These are phyloP conservation scores for Drosophila robusta DNA, from an alignment of 2,888 invertebrate species.

Conservation along the genomic window DNA sequence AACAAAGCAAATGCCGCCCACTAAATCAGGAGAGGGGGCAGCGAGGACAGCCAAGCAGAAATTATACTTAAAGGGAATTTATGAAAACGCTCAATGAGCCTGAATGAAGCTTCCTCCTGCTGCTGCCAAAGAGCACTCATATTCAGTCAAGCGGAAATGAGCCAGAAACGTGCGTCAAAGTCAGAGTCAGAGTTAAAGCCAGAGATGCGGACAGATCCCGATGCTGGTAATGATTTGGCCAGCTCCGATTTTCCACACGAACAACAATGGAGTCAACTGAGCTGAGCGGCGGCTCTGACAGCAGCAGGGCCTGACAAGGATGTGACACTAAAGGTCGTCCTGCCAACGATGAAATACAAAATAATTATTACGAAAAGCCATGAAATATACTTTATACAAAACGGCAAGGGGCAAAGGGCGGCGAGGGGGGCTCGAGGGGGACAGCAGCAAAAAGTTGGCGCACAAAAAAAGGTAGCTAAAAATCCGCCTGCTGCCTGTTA, in stretches of 20 bases:
- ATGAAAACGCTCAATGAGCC: slow-evolving; percentile 81
- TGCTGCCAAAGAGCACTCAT: slow-evolving; percentile 54
- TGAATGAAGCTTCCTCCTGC: slow-evolving; percentile 48
- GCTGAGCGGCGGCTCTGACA: slow-evolving; percentile 55
- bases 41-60: slow-evolving; percentile 39
- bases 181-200: slow-evolving; percentile 14
- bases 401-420: not conserved
- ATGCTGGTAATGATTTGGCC: slow-evolving; percentile 61
- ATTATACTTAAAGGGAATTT: slow-evolving; percentile 71
- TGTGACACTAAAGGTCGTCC: slow-evolving; percentile 76
- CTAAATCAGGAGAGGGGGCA: slow-evolving; percentile 2
- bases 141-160: slow-evolving; percentile 75
- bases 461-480: slow-evolving; percentile 42
- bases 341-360: slow-evolving; percentile 74
- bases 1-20: slow-evolving; percentile 58
- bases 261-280: slow-evolving; percentile 55
- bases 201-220: slow-evolving; percentile 8
- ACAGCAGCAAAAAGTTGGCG: slow-evolving; percentile 30
- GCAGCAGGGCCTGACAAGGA: slow-evolving; percentile 69
- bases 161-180: slow-evolving; percentile 58
- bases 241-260: slow-evolving; percentile 76
- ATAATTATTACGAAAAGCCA: slow-evolving; percentile 69
- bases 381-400: slow-evolving; percentile 48
- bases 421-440: not conserved
- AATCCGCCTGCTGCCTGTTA: slow-evolving; percentile 43